Evolutionary conservation across 2,797 vertebrate species (phyloP).

Genomic region (Eleutherodactylus coqui): DNA sequence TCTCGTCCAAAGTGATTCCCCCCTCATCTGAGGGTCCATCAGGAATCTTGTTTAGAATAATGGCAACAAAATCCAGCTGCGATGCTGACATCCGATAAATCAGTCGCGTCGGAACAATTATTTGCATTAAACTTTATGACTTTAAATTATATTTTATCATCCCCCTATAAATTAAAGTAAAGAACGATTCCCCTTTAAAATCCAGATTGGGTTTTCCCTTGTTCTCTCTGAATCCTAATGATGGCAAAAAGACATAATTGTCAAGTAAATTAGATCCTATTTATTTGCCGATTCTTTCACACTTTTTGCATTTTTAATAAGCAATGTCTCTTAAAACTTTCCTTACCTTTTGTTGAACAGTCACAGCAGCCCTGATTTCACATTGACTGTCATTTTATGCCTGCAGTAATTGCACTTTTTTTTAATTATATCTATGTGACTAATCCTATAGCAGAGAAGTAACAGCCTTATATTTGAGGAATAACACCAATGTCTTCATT

Average conservation of each 20-base stretch:
- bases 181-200: background rate
- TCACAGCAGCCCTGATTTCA: background rate
- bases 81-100: too few relatives aligned
- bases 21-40: too few relatives aligned
- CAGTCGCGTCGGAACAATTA: too few relatives aligned
- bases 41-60: too few relatives aligned
- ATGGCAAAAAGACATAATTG: background rate
- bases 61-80: too few relatives aligned
- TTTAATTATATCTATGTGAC: background rate
- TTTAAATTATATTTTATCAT: too few relatives aligned
- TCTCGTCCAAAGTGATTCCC: too few relatives aligned
- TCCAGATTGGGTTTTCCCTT: background rate
- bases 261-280: background rate
- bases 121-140: too few relatives aligned
- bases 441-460: background rate
- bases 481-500: background rate
- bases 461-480: background rate
- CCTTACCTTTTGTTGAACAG: background rate
- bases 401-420: background rate
- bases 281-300: background rate
- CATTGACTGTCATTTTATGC: conserved; percentile 7
- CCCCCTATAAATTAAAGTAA: too few relatives aligned
- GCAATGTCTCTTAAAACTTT: background rate
- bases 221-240: background rate
- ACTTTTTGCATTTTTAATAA: background rate